Percentiles rank a stretch among this genome's conserved stretches.
Evolutionary conservation across 2,797 vertebrate species (phyloP).

Genomic region (Lithobates sylvaticus): DNA sequence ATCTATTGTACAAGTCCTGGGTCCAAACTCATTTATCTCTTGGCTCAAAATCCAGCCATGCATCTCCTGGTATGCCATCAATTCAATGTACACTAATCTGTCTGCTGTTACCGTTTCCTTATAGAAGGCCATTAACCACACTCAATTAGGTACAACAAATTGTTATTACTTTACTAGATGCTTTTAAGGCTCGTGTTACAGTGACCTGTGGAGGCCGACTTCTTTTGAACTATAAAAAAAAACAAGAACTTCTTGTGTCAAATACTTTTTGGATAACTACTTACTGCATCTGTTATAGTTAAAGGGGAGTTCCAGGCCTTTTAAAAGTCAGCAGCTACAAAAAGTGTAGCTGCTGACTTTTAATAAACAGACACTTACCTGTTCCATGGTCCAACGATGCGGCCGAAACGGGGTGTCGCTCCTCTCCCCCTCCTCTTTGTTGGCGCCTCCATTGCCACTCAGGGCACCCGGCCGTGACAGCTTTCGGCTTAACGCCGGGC

Average conservation of each 20-base stretch:
- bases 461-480: too few species aligned
- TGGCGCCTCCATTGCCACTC: too few species aligned
- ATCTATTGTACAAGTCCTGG: conserved; percentile 23
- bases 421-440: too few species aligned
- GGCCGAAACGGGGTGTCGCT: too few species aligned
- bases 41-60: conserved; percentile 42
- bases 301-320: too few species aligned
- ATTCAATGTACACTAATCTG: conserved; percentile 38
- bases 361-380: too few species aligned
- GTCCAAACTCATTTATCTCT: conserved; percentile 46
- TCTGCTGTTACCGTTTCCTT: conserved; percentile 35
- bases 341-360: too few species aligned
- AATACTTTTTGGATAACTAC: neutral
- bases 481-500: too few species aligned
- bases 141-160: conserved; percentile 51
- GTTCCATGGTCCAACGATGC: too few species aligned
- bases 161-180: conserved; percentile 20
- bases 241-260: neutral
- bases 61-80: conserved; percentile 40
- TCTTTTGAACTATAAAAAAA: neutral
- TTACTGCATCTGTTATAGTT: neutral
- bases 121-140: conserved; percentile 54
- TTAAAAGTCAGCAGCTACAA: too few species aligned
- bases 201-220: neutral
- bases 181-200: conserved; percentile 20